Evolutionary conservation across 1,140 invertebrate species (phyloP), one percentile per base, ranked within the genome.

Genomic region (Drosophila persimilis): DNA sequence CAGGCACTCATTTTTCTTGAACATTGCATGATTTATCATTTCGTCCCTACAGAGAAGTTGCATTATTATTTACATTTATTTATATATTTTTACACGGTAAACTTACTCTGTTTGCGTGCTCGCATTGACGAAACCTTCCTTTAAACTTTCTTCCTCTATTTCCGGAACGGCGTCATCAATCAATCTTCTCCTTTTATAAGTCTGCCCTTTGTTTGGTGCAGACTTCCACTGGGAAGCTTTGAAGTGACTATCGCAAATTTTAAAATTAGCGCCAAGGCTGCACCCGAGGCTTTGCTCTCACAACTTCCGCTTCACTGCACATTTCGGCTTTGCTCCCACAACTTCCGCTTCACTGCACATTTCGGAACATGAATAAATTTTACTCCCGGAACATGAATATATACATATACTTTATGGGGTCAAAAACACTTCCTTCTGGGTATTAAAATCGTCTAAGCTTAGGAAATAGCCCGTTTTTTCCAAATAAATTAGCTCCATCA

Each of bases 61-160:
- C 7, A 8, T 31, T 8, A 29, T 29, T 29, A 7, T 7, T 1
- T 29, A 8, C 26, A 26, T 31, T 2, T n/a, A 11, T 4, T 26
- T 26, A 58, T n/a, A 22, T 22, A 41, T 44, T 59, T 20, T 24
- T 13, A 44, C 54, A 43, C 8, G 15, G 2, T 57, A 6, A 48
- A n/a, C 61, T 64, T 64, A 58, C 61, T 64, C 54, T 29, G 61
- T 48, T 57, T 64, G 53, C n/a, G 61, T 64, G 22, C 29, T 48
- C 7, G 15, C 20, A 41, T 58, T 6, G 9, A 31, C 31, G 22
- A 41, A 48, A 5, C 54, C 45, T n/a, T n/a, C 17, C 58, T 58
- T 47, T 11, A 6, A 1, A 39, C 47, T 8, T 6, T 46, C 26
- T 39, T 7, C 5, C 24, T 46, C 29, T 26, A 17, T 46, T 24